Conservation (phyloP, 1,140 invertebrate genomes). For the Heliconius hewitsoni region DNA sequence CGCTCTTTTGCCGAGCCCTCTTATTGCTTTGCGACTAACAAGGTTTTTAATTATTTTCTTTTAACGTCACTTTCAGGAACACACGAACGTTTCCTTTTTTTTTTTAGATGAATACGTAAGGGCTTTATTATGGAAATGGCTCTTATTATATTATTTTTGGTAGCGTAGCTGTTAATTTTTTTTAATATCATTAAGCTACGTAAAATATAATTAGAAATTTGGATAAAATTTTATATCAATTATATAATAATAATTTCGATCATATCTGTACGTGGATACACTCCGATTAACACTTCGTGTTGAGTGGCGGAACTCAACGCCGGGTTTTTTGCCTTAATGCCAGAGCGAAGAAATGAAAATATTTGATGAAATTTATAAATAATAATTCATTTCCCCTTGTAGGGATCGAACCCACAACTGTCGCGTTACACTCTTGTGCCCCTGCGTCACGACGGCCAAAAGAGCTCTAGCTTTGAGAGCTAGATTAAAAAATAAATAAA, state of each 20-base stretch:
- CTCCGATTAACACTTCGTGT: too few species aligned
- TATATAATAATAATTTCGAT: too few species aligned
- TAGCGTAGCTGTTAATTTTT: not conserved
- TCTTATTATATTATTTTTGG: slow-evolving; percentile 17
- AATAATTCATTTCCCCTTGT: too few species aligned
- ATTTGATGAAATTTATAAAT: too few species aligned
- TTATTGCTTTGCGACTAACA: slow-evolving; percentile 77
- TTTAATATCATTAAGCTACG: not conserved
- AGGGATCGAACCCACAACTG: too few species aligned
- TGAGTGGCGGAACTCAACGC: too few species aligned
- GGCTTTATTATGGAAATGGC: slow-evolving; percentile 30
- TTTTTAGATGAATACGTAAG: slow-evolving; percentile 33
- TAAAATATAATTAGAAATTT: not conserved
- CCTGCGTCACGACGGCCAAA: too few species aligned
- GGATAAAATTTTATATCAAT: too few species aligned
- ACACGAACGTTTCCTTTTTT: slow-evolving; percentile 28
- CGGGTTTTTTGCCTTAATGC: too few species aligned
- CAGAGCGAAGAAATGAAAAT: too few species aligned
- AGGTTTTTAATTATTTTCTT: slow-evolving; percentile 81
- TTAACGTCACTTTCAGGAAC: slow-evolving; percentile 70
- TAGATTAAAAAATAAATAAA: not conserved
- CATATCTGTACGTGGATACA: too few species aligned
- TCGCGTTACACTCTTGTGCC: too few species aligned
- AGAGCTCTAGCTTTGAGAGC: not conserved
- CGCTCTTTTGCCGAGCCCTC: slow-evolving; percentile 66